Evolutionary conservation across 2,113 vertebrate species (phyloP), one percentile per base, ranked within the genome.

Genomic region (Psephotus haematonotus): DNA sequence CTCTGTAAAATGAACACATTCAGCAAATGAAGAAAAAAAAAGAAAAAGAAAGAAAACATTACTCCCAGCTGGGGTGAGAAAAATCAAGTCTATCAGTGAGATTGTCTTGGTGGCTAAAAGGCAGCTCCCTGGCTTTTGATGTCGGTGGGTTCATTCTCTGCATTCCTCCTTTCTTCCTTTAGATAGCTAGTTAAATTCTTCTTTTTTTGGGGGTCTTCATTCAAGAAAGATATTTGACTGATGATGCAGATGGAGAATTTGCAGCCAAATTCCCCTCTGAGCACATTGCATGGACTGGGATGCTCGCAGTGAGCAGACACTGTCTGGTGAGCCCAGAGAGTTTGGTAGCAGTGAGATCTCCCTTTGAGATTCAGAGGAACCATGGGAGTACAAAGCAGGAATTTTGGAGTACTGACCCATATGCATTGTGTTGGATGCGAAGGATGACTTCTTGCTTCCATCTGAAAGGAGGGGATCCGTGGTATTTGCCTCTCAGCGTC

Each of bases 21-120:
- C 79, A 96, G 92, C 62, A 98, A 96, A 94, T 39, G 39, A 71
- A 17, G 43, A 53, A 39, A 43, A 77, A 88, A 37, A 37, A 37
- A 37, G 37, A 41, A 41, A 87, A 50, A 10, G 7, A 82, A 84
- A 89, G 69, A 95, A 96, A 96, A 93, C 71, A 71, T 90, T 92
- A 90, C 70, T 95, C 78, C 85, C 29, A 44, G 59, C 86, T 96
- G 93, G 95, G 93, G 91, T 96, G 95, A 96, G 96, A 97, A 96
- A 97, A 97, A 92, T 90, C 92, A 92, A 95, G 93, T 86, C 83
- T 87, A 93, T 96, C 90, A 91, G 78, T 2, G 55, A 92, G 85
- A 93, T 97, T 93, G 87, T 82, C 93, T 87, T 50, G 24, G 67
- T 96, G 93, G 82, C 97, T 97, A 96, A 88, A 69, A 97, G 96